Conservation (phyloP, 2,797 vertebrate genomes). For the Catharus ustulatus region DNA sequence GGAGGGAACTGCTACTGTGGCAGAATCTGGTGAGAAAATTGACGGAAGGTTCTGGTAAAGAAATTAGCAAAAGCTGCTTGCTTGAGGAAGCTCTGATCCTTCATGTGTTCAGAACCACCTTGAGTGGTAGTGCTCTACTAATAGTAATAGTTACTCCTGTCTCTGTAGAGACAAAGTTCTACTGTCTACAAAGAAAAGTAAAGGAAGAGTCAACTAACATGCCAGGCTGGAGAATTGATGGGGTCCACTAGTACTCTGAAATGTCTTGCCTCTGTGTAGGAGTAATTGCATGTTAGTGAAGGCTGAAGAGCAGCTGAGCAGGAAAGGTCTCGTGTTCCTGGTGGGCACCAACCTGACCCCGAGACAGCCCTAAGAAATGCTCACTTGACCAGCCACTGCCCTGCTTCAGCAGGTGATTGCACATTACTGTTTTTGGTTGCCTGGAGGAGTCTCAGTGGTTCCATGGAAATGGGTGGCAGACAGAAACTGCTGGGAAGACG, state of each 20-base stretch:
- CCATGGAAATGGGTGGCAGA: background rate
- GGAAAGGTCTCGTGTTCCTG: accelerated
- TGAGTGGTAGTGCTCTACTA: background rate
- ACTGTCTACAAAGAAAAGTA: background rate
- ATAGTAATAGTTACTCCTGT: background rate
- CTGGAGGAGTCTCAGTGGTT: background rate
- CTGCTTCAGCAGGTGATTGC: background rate
- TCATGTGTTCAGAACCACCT: background rate
- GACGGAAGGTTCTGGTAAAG: background rate
- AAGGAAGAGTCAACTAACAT: background rate
- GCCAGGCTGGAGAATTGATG: background rate
- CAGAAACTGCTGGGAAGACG: background rate
- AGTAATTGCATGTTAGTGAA: no score
- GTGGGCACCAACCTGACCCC: background rate
- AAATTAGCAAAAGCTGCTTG: background rate
- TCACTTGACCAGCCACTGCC: background rate
- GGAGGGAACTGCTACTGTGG: background rate
- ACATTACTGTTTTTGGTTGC: background rate
- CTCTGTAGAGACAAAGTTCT: background rate
- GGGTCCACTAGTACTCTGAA: background rate
- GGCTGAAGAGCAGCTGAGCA: background rate
- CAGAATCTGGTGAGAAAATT: background rate
- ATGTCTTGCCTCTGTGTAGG: background rate
- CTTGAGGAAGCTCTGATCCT: background rate
- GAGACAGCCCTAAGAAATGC: background rate